Evolutionary conservation across 2,888 invertebrate species (phyloP).

Genomic region (Dryadula phaetusa): DNA sequence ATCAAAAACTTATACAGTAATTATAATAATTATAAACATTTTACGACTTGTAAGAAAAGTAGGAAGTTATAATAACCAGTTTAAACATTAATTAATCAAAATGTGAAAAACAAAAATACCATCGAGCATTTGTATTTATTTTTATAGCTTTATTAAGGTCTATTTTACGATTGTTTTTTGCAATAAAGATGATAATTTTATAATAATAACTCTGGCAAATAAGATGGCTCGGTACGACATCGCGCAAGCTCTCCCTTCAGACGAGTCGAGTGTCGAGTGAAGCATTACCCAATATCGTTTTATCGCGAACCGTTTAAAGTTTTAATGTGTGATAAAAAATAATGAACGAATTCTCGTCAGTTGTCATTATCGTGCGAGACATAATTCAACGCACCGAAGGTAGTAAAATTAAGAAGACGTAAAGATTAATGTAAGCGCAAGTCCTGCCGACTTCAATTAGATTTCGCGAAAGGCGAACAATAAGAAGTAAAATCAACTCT

Average conservation of each 20-base stretch:
- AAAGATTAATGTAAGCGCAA: slow-evolving; percentile 67
- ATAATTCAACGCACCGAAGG: slow-evolving; percentile 69
- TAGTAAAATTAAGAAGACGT: slow-evolving; percentile 80
- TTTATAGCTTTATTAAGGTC: slow-evolving; percentile 15
- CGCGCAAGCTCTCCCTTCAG: slow-evolving; percentile 2
- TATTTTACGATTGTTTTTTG: slow-evolving; percentile 13
- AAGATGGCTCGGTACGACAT: not conserved
- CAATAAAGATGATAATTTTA: slow-evolving; percentile 9
- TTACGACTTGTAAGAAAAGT: slow-evolving; percentile 27
- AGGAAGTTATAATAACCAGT: slow-evolving; percentile 31
- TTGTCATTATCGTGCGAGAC: slow-evolving; percentile 66
- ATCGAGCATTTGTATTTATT: slow-evolving; percentile 15
- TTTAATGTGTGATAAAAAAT: slow-evolving; percentile 75
- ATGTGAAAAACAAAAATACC: slow-evolving; percentile 25
- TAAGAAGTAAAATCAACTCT: slow-evolving; percentile 82
- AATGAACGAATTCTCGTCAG: slow-evolving; percentile 68
- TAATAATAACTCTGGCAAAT: slow-evolving; percentile 1
- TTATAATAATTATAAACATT: slow-evolving; percentile 30
- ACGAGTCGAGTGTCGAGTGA: slow-evolving; percentile 11
- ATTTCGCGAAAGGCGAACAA: slow-evolving; percentile 83
- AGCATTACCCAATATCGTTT: slow-evolving; percentile 39
- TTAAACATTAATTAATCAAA: slow-evolving; percentile 30
- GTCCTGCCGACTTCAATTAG: slow-evolving; percentile 77
- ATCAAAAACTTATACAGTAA: slow-evolving; percentile 19
- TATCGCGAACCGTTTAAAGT: slow-evolving; percentile 57